phyloP scores from a whole-genome alignment of 2,888 invertebrate genomes.

The Cantharis rustica region DNA sequence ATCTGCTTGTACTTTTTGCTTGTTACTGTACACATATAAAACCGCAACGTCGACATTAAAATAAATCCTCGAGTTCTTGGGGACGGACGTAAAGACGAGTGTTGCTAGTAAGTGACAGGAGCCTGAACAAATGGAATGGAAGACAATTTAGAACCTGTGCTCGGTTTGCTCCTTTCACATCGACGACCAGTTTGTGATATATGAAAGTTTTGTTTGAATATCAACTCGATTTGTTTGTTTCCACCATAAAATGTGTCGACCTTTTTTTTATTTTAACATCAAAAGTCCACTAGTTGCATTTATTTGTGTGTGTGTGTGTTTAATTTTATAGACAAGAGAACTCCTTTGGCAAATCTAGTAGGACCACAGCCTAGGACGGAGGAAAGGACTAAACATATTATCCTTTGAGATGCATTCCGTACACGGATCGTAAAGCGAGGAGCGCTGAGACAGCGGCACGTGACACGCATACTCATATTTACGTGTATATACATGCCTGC shows the following conservation, averaged over 20 bases:
- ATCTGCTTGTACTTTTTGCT: constrained; percentile 1
- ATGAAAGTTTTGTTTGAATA: constrained; percentile 28
- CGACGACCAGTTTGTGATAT: constrained; percentile 27
- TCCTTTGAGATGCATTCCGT: constrained; percentile 45
- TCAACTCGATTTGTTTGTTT: constrained; percentile 25
- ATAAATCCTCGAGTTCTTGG: constrained; percentile 33
- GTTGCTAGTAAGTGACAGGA: constrained; percentile 35
- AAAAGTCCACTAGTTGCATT: constrained; percentile 6
- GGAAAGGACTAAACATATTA: constrained; percentile 38
- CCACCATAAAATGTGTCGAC: constrained; percentile 21
- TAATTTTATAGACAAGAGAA: constrained; percentile 8
- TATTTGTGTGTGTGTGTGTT: background rate
- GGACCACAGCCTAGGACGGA: constrained; percentile 17
- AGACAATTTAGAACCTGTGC: constrained; percentile 36
- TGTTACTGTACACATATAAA: constrained; percentile 23
- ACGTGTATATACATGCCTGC: constrained; percentile 14
- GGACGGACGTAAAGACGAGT: constrained; percentile 28
- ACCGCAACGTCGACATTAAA: constrained; percentile 30
- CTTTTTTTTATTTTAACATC: constrained; percentile 20
- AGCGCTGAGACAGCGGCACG: constrained; percentile 48
- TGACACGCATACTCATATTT: constrained; percentile 42
- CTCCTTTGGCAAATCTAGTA: constrained; percentile 16
- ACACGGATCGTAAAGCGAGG: constrained; percentile 45
- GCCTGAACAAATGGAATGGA: constrained; percentile 36
- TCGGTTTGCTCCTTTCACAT: constrained; percentile 25